Evolutionary conservation across 2,113 vertebrate species (phyloP).

Genomic region (Gavialis gangeticus): DNA sequence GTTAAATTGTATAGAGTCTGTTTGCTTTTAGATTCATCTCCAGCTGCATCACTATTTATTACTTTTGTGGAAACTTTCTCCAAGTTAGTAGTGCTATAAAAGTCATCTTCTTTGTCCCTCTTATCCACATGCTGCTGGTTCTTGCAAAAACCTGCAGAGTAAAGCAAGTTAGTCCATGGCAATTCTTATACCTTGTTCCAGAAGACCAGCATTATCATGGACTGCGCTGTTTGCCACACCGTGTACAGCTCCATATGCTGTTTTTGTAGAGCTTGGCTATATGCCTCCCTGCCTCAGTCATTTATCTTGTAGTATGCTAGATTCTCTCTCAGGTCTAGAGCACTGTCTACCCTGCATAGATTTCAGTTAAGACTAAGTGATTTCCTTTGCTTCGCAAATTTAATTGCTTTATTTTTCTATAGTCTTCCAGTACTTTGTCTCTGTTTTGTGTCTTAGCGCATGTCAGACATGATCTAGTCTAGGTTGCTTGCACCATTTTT

Average conservation of each 20-base stretch:
- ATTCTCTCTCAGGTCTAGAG: not conserved
- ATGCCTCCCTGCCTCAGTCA: not conserved
- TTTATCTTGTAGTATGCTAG: not conserved
- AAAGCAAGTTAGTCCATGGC: not conserved
- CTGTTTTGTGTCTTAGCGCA: not conserved
- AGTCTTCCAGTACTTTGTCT: not conserved
- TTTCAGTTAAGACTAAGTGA: not conserved
- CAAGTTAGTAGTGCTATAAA: not conserved
- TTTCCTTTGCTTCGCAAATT: not conserved
- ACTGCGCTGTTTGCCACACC: not conserved
- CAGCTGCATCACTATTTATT: constrained; percentile 5
- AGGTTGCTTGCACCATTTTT: too few species aligned
- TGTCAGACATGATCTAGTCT: too few species aligned
- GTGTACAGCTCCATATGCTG: not conserved
- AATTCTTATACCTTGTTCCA: not conserved
- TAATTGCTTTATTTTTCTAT: not conserved
- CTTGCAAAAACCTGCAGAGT: not conserved
- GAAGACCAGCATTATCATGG: rapidly evolving
- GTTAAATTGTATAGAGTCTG: too few species aligned
- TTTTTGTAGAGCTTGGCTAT: not conserved
- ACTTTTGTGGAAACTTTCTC: not conserved
- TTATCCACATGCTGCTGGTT: not conserved
- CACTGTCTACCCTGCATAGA: not conserved
- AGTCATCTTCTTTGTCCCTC: not conserved
- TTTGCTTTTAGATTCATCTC: constrained; percentile 32